Evolutionary conservation across 2,113 vertebrate genomes (phyloP).

Genomic region (Triplophysa rosa): DNA sequence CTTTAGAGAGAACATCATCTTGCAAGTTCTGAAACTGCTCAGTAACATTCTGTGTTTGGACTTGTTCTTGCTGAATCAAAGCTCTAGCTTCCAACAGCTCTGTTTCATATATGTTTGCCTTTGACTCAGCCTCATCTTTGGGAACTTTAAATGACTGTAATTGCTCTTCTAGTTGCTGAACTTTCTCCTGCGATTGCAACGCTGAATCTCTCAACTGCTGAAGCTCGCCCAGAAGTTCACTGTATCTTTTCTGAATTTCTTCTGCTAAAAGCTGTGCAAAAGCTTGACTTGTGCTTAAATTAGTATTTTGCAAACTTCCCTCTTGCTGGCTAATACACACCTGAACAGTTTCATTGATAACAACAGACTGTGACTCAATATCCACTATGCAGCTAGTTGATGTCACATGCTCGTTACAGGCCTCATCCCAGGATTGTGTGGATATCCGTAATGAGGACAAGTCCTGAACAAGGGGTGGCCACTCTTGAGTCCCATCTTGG

Average conservation of each 20-base stretch:
- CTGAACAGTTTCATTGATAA: conserved; percentile 70
- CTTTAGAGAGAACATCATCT: conserved; percentile 77
- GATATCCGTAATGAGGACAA: conserved; percentile 63
- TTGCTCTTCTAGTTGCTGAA: conserved; percentile 61
- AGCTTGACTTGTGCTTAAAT: conserved; percentile 51
- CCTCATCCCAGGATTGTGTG: conserved; percentile 72
- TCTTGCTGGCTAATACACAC: conserved; percentile 61
- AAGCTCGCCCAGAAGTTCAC: conserved; percentile 77
- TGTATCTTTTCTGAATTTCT: conserved; percentile 74
- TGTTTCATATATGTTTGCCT: conserved; percentile 59
- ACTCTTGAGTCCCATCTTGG: conserved; percentile 74
- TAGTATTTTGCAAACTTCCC: conserved; percentile 40
- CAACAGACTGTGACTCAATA: conserved; percentile 65
- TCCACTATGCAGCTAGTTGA: conserved; percentile 62
- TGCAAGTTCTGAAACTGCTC: conserved; percentile 83
- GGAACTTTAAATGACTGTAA: conserved; percentile 65
- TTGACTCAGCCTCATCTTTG: conserved; percentile 73
- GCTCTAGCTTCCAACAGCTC: conserved; percentile 71
- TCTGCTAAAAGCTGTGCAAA: conserved; percentile 72
- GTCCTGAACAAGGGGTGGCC: conserved; percentile 68
- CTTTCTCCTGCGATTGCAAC: conserved; percentile 74
- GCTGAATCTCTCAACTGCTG: conserved; percentile 68
- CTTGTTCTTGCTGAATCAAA: conserved; percentile 66
- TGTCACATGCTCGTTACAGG: conserved; percentile 64
- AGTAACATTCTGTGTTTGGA: conserved; percentile 71